Evolutionary conservation across 2,888 invertebrate species (phyloP).

Genomic region (Euplagia quadripunctaria): DNA sequence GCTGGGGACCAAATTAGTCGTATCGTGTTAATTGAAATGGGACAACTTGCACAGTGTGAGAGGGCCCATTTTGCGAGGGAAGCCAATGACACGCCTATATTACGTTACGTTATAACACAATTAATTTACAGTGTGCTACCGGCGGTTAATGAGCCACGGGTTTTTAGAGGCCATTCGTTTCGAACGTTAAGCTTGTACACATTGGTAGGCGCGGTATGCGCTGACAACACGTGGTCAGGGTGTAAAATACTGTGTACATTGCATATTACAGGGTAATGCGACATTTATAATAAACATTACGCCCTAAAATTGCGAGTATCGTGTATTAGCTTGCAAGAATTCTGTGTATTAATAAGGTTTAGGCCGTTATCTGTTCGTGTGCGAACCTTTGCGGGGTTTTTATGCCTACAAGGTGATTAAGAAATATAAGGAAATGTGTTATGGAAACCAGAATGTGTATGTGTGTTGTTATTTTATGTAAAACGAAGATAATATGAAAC

Average conservation of each 20-base stretch:
- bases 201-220: conserved; percentile 24
- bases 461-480: conserved; percentile 2
- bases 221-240: conserved; percentile 47
- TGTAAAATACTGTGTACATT: conserved; percentile 41
- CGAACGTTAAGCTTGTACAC: conserved; percentile 43
- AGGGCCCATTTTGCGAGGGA: conserved; percentile 42
- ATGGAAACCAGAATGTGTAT: conserved; percentile 1
- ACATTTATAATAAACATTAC: conserved; percentile 19
- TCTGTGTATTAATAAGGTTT: conserved; percentile 17
- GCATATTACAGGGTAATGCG: conserved; percentile 35
- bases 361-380: conserved; percentile 8
- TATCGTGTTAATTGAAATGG: conserved; percentile 54
- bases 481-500: background rate
- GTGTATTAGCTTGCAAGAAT: conserved; percentile 20
- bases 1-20: conserved; percentile 52
- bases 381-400: background rate
- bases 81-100: conserved; percentile 53
- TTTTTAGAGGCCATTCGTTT: conserved; percentile 53
- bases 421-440: conserved; percentile 13
- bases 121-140: conserved; percentile 50
- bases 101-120: conserved; percentile 51
- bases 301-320: conserved; percentile 17
- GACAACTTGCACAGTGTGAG: conserved; percentile 48
- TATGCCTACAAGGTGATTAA: conserved; percentile 13
- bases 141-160: conserved; percentile 51